Conservation (phyloP, 1,140 invertebrate genomes). For the Ceratosolen solmsi region DNA sequence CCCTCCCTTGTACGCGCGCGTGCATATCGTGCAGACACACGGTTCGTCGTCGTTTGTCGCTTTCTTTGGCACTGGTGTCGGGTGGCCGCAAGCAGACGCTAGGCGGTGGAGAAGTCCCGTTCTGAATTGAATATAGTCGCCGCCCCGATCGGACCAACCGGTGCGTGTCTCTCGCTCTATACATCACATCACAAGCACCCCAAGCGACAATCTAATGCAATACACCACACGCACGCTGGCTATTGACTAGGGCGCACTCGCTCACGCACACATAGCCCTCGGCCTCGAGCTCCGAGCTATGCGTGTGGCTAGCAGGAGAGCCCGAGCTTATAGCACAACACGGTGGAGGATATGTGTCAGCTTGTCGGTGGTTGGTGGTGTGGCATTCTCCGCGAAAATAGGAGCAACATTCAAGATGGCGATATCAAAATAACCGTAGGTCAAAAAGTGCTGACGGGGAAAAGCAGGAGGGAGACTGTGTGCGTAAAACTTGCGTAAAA, state of each 20-base stretch:
- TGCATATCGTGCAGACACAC: neutral
- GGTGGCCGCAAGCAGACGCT: neutral
- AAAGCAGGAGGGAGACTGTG: too few relatives aligned
- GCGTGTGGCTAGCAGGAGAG: neutral
- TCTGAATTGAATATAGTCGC: conserved; percentile 65
- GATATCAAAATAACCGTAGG: conserved; percentile 67
- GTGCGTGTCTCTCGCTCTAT: neutral
- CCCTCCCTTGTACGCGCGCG: conserved; percentile 45
- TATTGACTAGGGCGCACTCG: conserved; percentile 60
- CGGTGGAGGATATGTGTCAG: neutral
- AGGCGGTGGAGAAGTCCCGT: conserved; percentile 55
- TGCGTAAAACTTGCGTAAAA: too few relatives aligned
- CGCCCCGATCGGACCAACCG: conserved; percentile 44
- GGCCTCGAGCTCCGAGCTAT: too few relatives aligned
- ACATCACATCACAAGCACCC: conserved; percentile 40
- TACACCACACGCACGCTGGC: conserved; percentile 55
- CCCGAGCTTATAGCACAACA: too few relatives aligned
- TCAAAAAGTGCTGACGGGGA: conserved; percentile 22
- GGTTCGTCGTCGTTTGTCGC: neutral
- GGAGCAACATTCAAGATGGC: conserved; percentile 65
- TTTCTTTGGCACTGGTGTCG: neutral
- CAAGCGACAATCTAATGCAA: conserved; percentile 67
- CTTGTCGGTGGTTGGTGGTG: conserved; percentile 39
- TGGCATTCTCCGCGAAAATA: conserved; percentile 60
- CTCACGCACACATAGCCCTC: neutral